Evolutionary conservation across 2,113 vertebrate genomes (phyloP).

Genomic region (Hemiprocne comata): DNA sequence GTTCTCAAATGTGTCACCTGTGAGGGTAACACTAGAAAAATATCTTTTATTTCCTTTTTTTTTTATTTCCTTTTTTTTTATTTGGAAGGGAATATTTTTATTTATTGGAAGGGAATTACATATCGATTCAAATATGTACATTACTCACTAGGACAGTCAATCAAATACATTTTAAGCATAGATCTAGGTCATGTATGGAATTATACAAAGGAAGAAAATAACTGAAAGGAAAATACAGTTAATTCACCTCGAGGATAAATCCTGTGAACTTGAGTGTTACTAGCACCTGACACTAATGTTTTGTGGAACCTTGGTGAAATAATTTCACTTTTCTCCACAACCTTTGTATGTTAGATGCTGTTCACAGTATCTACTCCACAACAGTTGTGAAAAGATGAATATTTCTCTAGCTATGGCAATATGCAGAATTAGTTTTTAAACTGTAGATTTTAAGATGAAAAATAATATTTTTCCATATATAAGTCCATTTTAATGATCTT

Average conservation of each 20-base stretch:
- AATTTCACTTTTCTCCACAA: not conserved
- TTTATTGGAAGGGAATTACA: conserved; percentile 21
- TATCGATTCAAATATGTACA: not conserved
- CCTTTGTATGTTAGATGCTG: not conserved
- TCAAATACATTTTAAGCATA: not conserved
- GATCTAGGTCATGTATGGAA: not conserved
- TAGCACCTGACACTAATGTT: not conserved
- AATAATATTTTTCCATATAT: not conserved
- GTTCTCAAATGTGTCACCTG: conserved; percentile 55
- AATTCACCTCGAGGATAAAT: not conserved
- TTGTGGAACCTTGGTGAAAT: not conserved
- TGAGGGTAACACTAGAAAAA: conserved; percentile 14
- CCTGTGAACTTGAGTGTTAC: not conserved
- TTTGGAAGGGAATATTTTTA: too few species aligned
- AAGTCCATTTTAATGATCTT: not conserved
- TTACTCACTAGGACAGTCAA: not conserved
- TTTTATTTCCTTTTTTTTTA: conserved; percentile 9
- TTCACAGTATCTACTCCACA: not conserved
- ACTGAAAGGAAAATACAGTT: not conserved
- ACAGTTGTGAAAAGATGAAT: not conserved
- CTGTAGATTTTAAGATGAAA: not conserved
- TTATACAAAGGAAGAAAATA: not conserved
- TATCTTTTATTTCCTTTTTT: not conserved
- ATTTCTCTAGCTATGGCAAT: not conserved
- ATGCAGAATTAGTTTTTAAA: not conserved